Evolutionary conservation across 2,888 invertebrate genomes (phyloP).

Genomic region (Operophtera brumata): DNA sequence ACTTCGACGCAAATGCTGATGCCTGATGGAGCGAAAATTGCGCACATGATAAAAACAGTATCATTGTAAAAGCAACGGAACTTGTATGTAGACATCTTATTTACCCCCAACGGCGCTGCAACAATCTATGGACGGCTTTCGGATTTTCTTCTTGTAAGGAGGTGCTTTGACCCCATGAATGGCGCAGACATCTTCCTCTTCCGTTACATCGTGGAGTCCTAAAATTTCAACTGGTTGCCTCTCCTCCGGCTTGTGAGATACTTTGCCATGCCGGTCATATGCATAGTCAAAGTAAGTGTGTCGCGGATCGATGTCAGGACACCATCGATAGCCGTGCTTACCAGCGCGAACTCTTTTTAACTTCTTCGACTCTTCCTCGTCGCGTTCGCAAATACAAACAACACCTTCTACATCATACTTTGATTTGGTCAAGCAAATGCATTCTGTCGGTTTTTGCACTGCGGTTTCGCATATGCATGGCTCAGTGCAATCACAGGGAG

Average conservation of each 20-base stretch:
- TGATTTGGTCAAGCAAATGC: constrained; percentile 51
- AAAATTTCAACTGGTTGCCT: constrained; percentile 55
- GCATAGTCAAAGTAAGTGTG: constrained; percentile 71
- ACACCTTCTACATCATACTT: constrained; percentile 34
- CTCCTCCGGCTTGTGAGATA: constrained; percentile 46
- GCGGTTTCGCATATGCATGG: constrained; percentile 61
- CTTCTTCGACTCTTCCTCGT: constrained; percentile 42
- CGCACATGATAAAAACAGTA: no score
- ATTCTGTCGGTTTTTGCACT: constrained; percentile 41
- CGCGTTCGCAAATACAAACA: constrained; percentile 48
- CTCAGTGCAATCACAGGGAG: constrained; percentile 54
- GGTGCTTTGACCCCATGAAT: constrained; percentile 50
- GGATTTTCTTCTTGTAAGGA: constrained; percentile 53
- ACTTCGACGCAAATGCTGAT: constrained; percentile 70
- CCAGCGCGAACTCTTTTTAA: constrained; percentile 59
- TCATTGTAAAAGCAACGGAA: no score
- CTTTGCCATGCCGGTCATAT: constrained; percentile 61
- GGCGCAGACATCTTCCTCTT: constrained; percentile 39
- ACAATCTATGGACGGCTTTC: constrained; percentile 67
- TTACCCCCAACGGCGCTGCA: constrained; percentile 74
- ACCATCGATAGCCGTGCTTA: constrained; percentile 70
- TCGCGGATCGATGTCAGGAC: constrained; percentile 64
- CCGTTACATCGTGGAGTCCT: constrained; percentile 49
- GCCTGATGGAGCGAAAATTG: constrained; percentile 41
- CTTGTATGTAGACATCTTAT: background rate